Evolutionary conservation across 1,140 invertebrate species (phyloP).

Genomic region (Himalopsyche phryganea): DNA sequence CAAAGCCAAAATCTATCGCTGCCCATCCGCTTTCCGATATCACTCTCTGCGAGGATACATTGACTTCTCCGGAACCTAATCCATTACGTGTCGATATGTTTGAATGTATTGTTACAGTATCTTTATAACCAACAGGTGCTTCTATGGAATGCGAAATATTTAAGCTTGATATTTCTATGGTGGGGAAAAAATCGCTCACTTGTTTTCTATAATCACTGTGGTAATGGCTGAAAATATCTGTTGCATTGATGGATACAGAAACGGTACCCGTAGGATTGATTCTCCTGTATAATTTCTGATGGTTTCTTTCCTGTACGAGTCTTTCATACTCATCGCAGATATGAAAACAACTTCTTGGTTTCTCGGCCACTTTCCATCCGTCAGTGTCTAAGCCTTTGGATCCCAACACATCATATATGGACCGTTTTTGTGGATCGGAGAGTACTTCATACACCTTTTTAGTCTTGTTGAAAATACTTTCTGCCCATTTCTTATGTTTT

Average conservation of each 20-base stretch:
- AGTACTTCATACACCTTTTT: slow-evolving; percentile 82
- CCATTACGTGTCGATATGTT: slow-evolving; percentile 83
- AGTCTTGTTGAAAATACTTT: slow-evolving; percentile 77
- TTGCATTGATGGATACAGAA: slow-evolving; percentile 87
- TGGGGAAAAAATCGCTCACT: slow-evolving; percentile 54
- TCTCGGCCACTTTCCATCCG: slow-evolving; percentile 80
- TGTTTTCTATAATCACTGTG: slow-evolving; percentile 63
- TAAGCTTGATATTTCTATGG: slow-evolving; percentile 86
- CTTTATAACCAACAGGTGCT: slow-evolving; percentile 78
- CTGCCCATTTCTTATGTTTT: slow-evolving; percentile 70
- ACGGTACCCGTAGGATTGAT: slow-evolving; percentile 88
- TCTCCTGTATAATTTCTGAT: slow-evolving; percentile 75
- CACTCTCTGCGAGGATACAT: slow-evolving; percentile 41
- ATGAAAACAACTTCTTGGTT: slow-evolving; percentile 81
- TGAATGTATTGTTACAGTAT: slow-evolving; percentile 76
- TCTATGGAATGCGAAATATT: slow-evolving; percentile 89
- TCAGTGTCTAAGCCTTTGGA: slow-evolving; percentile 75
- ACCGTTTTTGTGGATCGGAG: slow-evolving; percentile 40
- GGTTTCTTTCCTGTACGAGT: slow-evolving; percentile 65
- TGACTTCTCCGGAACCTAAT: slow-evolving; percentile 52
- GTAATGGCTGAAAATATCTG: slow-evolving; percentile 83
- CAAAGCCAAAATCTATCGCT: slow-evolving; percentile 56
- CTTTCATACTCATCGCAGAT: slow-evolving; percentile 85
- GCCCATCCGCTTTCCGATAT: no score
- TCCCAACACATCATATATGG: slow-evolving; percentile 40